These are phyloP conservation scores for Helobdella robusta DNA, from an alignment of 2,888 invertebrate species.

Conservation along the genomic window DNA sequence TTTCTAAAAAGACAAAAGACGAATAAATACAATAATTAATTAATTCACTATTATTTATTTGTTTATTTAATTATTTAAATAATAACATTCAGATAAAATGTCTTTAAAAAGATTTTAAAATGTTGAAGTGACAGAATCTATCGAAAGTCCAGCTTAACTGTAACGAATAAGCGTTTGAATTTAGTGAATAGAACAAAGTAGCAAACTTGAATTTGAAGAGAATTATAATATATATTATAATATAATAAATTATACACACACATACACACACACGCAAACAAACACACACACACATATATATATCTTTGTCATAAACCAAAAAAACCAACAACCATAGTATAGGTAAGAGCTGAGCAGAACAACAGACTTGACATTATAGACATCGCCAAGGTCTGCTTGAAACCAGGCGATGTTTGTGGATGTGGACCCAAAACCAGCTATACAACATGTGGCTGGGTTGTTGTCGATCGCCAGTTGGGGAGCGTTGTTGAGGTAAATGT, in stretches of 20 bases:
- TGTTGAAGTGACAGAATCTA: too few relatives aligned
- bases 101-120: too few relatives aligned
- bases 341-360: not conserved
- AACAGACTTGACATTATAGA: not conserved
- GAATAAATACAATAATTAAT: too few relatives aligned
- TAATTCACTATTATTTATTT: too few relatives aligned
- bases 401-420: slow-evolving; percentile 3
- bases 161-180: not conserved
- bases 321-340: not conserved
- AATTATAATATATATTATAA: not conserved
- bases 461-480: not conserved
- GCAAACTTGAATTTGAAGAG: not conserved
- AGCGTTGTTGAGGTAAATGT: not conserved
- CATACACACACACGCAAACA: too few relatives aligned
- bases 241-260: not conserved
- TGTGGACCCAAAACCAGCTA: not conserved
- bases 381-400: not conserved
- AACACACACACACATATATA: too few relatives aligned
- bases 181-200: not conserved
- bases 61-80: too few relatives aligned
- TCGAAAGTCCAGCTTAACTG: too few relatives aligned
- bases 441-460: not conserved
- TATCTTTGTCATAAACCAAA: not conserved
- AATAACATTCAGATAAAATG: too few relatives aligned
- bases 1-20: too few relatives aligned